Percentiles rank a stretch among this genome's conserved stretches.
Evolutionary conservation across 2,888 invertebrate genomes (phyloP).

Genomic region (Nemoura dubitans): DNA sequence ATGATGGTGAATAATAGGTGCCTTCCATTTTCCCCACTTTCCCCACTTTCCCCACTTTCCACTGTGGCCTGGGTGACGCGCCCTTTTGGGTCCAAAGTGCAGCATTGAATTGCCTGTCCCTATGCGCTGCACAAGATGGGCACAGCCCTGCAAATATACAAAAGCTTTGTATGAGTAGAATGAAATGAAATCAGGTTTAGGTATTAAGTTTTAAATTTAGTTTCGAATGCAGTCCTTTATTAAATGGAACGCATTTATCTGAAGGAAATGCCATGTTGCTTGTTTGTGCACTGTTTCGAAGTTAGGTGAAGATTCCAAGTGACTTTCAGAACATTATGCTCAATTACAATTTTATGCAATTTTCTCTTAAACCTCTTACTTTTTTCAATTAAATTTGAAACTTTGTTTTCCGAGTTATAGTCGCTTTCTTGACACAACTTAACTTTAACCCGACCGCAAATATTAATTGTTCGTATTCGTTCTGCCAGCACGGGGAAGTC

Average conservation of each 20-base stretch:
- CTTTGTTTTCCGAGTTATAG: not conserved
- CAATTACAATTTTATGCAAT: not conserved
- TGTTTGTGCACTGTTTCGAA: not conserved
- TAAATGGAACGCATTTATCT: not conserved
- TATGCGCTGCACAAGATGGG: no score
- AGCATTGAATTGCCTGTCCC: no score
- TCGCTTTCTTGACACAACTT: not conserved
- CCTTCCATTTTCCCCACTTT: not conserved
- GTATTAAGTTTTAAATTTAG: no score
- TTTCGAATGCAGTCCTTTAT: no score
- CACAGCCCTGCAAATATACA: no score
- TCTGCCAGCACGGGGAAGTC: not conserved
- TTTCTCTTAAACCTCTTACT: not conserved
- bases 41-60: no score
- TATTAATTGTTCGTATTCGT: not conserved
- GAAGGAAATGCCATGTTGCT: not conserved
- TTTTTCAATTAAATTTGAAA: not conserved
- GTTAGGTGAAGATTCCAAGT: not conserved
- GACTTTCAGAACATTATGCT: not conserved
- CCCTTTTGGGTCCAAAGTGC: no score
- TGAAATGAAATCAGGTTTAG: no score
- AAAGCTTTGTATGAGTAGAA: no score
- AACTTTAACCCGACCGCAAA: not conserved
- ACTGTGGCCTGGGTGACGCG: no score
- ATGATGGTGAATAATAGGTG: constrained; percentile 43